Base-by-base conservation (phyloP, 2,888 invertebrate genomes). In the Monopis laevigella region DNA sequence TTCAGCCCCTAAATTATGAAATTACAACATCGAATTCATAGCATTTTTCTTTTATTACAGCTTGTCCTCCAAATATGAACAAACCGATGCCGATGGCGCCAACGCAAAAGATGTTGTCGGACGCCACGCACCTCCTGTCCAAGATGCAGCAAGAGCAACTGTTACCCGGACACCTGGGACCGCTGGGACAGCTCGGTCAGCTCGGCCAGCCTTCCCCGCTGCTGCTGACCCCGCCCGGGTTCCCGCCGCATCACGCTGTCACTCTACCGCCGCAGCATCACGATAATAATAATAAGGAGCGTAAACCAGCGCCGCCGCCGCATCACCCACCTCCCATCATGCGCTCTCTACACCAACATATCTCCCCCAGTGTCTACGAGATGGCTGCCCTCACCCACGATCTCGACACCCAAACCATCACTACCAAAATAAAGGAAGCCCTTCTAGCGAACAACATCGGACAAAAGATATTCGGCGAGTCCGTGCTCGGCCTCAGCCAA, bases 401-500 rank as follows among this genome's bases (percentile, higher is more conserved):
- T 66, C 84, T 98, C 48, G 98, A 98, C 71, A 98, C 98, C 1
- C 95, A 97, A 63, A 89, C 91, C 13, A 95, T 98, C 55, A 98
- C 98, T 2, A 96, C 96, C 6, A 94, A 95, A 69, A 97, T 98
- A 63, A 98, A 98, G 65, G 98, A 98, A 68, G 96, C 97, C 0
- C 82, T 98, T 7, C 82, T 98, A 40, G 96, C 97, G 27, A 97
- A 98, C 67, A 98, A 98, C 62, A 96, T 98, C 51, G 98, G 98
- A 2, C 98, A 98, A 73, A 98, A 98, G 84, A 94, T 96, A 47
- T 98, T 99, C 59, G 99, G 98, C 7, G 98, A 99, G 77, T 96
- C 96, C 1, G 97, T 99, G 2, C 83, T 99, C 10, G 98, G 97
- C 0, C 82, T 98, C 18, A 96, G 96, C 0, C 98, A 98, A 72